Base-by-base conservation (phyloP, 2,113 vertebrate genomes). In the Clarias batrachus region DNA sequence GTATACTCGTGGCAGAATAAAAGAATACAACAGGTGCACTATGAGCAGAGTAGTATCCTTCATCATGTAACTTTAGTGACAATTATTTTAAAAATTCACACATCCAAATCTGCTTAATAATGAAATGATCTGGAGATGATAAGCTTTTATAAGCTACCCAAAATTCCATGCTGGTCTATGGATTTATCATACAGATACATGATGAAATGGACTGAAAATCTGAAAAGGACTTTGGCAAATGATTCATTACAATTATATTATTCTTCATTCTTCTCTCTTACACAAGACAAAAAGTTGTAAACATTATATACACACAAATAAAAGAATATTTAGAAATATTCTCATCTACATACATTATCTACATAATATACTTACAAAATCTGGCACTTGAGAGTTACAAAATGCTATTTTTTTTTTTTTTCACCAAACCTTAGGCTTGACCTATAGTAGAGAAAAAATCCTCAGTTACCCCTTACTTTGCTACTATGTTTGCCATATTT, bases 281-380 rank as follows among this genome's bases (percentile, higher is more conserved):
- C 86, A 63, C 41, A 66, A 62, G 54, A 84, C 68, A 82, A 87
- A 83, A 59, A 63, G 48, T 57, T 83, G 96, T 97, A 98, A 97
- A 98, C 97, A 97, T 97, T 97, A 96, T 96, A 96, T 96, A 96
- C 97, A 97, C 96, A 97, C 52, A 81, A 37, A 80, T 81, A 81
- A 81, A 94, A 94, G 96, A 96, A 95, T 93, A 94, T 95, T 71
- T 71, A 96, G 96, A 85, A 87, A 89, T 77, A 59, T 78, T 96
- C 95, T 95, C 95, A 94, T 96, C 96, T 96, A 96, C 95, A 95
- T 83, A 96, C 96, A 92, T 95, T 97, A 99, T 98, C 96, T 98
- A 99, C 97, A 98, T 96, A 95, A 94, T 96, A 95, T 96, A 96
- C 95, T 96, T 96, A 97, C 95, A 98, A 94, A 94, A 94, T 94